Conservation (phyloP, 2,888 invertebrate species). For the Sinodicranocentrus sp. region DNA sequence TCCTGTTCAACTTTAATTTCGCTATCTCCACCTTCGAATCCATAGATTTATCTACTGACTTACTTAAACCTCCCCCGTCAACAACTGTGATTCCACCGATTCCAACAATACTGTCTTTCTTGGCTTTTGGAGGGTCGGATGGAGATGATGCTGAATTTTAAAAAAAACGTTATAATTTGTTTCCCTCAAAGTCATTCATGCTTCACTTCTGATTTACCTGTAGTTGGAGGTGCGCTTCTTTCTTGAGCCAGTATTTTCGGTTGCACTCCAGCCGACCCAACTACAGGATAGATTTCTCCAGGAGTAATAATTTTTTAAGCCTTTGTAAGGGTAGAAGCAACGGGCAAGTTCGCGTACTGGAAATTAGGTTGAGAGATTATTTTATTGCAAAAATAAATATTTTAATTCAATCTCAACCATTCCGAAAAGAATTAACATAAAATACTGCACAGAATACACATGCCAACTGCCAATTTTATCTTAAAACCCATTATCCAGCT, state of each 20-base stretch:
- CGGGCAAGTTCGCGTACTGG: constrained; percentile 86
- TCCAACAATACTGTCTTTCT: constrained; percentile 43
- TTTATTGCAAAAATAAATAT: too few relatives aligned
- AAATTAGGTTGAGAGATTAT: too few relatives aligned
- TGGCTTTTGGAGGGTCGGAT: constrained; percentile 35
- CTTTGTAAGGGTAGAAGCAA: constrained; percentile 90
- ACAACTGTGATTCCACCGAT: constrained; percentile 45
- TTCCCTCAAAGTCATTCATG: too few relatives aligned
- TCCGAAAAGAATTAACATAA: too few relatives aligned
- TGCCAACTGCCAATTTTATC: neutral
- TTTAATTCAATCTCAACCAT: too few relatives aligned
- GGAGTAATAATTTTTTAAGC: constrained; percentile 85
- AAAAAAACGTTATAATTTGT: too few relatives aligned
- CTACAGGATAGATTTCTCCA: constrained; percentile 53
- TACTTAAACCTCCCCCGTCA: constrained; percentile 68
- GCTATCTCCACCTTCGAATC: constrained; percentile 43
- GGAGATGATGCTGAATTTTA: neutral
- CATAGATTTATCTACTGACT: constrained; percentile 36
- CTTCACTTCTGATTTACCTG: constrained; percentile 31
- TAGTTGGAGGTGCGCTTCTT: constrained; percentile 48
- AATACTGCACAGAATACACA: neutral
- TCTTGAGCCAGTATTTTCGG: constrained; percentile 71
- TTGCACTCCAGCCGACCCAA: constrained; percentile 32
- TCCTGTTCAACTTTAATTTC: constrained; percentile 46
- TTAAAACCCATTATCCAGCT: constrained; percentile 72